These are phyloP conservation scores for Martes martes DNA, from an alignment of 2,113 vertebrate genomes.

Conservation along the genomic window DNA sequence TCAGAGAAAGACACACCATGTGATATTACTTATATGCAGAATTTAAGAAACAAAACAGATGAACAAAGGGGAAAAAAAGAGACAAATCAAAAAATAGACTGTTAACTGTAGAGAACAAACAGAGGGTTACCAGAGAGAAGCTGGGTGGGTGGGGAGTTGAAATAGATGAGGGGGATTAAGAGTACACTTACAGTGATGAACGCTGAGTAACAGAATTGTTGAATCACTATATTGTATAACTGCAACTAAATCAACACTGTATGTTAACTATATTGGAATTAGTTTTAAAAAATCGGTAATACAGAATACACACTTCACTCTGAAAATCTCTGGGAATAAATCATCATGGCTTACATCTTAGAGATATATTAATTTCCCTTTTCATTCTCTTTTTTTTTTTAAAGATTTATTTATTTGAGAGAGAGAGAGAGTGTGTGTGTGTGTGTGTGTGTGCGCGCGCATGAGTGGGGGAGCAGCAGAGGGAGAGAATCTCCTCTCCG, in stretches of 20 bases:
- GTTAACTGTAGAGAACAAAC: background rate
- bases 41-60: background rate
- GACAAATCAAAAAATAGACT: background rate
- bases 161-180: background rate
- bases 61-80: background rate
- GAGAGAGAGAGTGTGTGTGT: background rate
- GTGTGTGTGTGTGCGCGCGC: background rate
- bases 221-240: background rate
- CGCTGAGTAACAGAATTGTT: background rate
- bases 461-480: background rate
- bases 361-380: background rate
- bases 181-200: background rate
- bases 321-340: constrained; percentile 6
- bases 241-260: background rate
- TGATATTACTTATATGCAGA: background rate
- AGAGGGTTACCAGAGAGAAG: background rate
- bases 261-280: background rate
- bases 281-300: background rate
- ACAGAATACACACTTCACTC: constrained; percentile 1
- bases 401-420: background rate
- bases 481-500: background rate
- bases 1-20: background rate
- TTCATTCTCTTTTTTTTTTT: background rate
- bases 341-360: background rate
- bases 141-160: background rate